Percentiles rank a stretch among this genome's conserved stretches.
Conservation (phyloP, 1,140 invertebrate genomes). For the Psix sp. region DNA sequence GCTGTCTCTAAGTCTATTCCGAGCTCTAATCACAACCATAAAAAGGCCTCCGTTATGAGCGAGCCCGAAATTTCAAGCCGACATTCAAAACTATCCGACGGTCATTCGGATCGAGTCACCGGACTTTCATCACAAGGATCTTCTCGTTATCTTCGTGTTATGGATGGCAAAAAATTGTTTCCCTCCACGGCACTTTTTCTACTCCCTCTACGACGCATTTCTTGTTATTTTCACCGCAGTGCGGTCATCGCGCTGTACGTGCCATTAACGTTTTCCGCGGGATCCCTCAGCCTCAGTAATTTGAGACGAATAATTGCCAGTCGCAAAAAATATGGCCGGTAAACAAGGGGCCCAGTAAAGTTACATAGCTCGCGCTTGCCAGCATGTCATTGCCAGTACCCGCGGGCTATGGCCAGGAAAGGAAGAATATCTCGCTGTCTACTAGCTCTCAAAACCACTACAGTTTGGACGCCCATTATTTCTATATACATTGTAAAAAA, state of each 20-base stretch:
- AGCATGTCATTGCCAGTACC: conserved; percentile 69
- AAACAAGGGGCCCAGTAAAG: conserved; percentile 63
- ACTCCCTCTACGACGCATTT: conserved; percentile 16
- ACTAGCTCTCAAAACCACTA: conserved; percentile 45
- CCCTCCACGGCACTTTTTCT: conserved; percentile 34
- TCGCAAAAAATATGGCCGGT: conserved; percentile 68
- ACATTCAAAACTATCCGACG: too few species aligned
- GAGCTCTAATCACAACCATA: conserved; percentile 45
- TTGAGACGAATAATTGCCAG: conserved; percentile 71
- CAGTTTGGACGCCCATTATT: conserved; percentile 39
- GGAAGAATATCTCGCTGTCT: conserved; percentile 56
- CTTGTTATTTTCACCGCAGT: conserved; percentile 43
- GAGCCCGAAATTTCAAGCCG: too few species aligned
- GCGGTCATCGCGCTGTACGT: conserved; percentile 32
- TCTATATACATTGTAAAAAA: conserved; percentile 26
- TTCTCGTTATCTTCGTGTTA: too few species aligned
- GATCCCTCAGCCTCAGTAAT: conserved; percentile 64
- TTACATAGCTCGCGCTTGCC: conserved; percentile 66
- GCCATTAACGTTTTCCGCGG: conserved; percentile 67
- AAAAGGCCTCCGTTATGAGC: too few species aligned
- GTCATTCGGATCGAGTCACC: too few species aligned
- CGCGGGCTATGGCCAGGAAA: conserved; percentile 59
- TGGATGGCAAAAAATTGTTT: neutral
- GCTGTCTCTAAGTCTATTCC: conserved; percentile 54
- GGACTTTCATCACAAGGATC: too few species aligned